These are phyloP conservation scores for Bombus waltoni DNA, from an alignment of 1,140 invertebrate species.

Conservation along the genomic window DNA sequence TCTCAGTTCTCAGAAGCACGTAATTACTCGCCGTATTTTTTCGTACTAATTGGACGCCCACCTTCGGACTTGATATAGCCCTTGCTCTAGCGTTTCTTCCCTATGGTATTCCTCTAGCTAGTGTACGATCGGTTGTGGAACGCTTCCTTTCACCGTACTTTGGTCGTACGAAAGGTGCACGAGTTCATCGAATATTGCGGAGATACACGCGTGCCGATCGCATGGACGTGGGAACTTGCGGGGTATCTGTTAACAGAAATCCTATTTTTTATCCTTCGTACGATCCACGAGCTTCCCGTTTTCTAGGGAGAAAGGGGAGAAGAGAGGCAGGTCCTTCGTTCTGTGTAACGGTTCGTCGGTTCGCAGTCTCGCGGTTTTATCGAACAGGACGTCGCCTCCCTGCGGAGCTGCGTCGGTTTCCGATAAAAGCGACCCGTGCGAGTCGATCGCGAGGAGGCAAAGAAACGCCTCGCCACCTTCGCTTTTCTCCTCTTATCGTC, in stretches of 20 bases:
- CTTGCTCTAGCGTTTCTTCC: too few species aligned
- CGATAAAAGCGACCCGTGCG: background rate
- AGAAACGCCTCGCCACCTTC: background rate
- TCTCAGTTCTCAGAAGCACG: background rate
- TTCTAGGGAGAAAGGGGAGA: background rate
- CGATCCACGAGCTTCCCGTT: background rate
- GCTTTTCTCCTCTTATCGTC: background rate
- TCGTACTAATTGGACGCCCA: background rate
- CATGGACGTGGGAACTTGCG: background rate
- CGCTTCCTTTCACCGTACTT: too few species aligned
- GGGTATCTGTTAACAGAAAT: too few species aligned
- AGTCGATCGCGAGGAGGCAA: background rate
- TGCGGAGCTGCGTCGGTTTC: slow-evolving; percentile 26
- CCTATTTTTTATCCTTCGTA: background rate
- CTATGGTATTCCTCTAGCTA: background rate
- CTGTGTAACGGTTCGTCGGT: background rate
- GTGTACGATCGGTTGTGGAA: too few species aligned
- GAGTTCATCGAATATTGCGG: too few species aligned
- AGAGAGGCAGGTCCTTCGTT: background rate
- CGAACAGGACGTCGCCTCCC: slow-evolving; percentile 20
- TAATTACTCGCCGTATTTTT: background rate
- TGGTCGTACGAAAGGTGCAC: too few species aligned
- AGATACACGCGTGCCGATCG: background rate
- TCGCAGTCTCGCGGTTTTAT: slow-evolving; percentile 40
- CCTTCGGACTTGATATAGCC: background rate